A percentile compares a stretch with the other conserved stretches of the same genome.
Conservation (phyloP, 2,888 invertebrate species). For the Ecdyonurus torrentis region DNA sequence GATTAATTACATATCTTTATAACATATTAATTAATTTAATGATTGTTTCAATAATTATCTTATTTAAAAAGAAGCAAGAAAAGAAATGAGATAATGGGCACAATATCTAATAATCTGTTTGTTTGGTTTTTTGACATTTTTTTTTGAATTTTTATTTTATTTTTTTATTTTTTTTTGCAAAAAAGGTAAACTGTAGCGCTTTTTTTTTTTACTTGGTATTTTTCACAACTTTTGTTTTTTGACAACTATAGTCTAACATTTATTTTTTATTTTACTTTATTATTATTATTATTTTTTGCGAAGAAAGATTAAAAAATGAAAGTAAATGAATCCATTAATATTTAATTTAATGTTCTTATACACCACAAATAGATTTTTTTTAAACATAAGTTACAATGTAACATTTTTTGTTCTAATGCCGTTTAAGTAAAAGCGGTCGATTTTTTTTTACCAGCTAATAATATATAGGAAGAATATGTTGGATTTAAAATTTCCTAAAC, state of each 20-base stretch:
- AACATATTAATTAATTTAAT: neutral
- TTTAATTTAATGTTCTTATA: neutral
- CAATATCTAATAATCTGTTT: neutral
- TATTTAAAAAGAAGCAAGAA: neutral
- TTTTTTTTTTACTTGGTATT: neutral
- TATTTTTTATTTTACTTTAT: neutral
- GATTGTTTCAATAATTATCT: neutral
- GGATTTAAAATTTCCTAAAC: no score
- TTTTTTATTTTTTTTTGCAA: neutral
- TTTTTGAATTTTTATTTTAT: neutral
- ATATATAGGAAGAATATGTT: no score
- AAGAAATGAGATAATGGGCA: no score
- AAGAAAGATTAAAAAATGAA: no score
- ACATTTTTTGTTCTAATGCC: no score
- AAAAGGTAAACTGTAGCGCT: conserved; percentile 1
- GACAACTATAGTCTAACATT: neutral
- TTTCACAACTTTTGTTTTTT: neutral
- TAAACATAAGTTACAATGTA: neutral
- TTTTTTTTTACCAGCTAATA: no score
- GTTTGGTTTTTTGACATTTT: neutral
- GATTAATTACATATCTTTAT: neutral
- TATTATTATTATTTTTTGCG: no score
- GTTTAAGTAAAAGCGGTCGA: no score
- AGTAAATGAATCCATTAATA: neutral
- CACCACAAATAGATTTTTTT: neutral